Percentiles rank a stretch among this genome's conserved stretches.
Evolutionary conservation across 1,140 invertebrate genomes (phyloP).

Genomic region (Callitettix versicolor): DNA sequence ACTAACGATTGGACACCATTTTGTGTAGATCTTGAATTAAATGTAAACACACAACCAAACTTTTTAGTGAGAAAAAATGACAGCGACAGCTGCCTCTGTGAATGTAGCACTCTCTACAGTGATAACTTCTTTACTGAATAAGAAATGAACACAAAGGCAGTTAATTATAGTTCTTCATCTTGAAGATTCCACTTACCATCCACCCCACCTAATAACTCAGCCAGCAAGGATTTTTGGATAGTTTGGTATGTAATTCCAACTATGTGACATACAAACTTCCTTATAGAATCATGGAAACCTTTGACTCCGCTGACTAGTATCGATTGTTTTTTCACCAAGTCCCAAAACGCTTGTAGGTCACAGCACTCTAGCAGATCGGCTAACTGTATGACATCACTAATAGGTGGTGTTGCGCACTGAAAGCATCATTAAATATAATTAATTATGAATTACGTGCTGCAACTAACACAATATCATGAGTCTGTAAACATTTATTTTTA

Average conservation of each 20-base stretch:
- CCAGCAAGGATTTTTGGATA: constrained; percentile 72
- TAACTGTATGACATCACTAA: constrained; percentile 77
- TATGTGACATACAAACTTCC: constrained; percentile 96
- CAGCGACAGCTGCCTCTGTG: no score
- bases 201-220: constrained; percentile 75
- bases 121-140: not conserved
- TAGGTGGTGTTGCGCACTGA: constrained; percentile 70
- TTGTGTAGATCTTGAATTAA: no score
- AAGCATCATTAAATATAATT: constrained; percentile 29
- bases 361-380: constrained; percentile 88
- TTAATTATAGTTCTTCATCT: no score
- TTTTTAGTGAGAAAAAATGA: no score
- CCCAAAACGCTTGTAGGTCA: constrained; percentile 88
- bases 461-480: no score
- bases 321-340: constrained; percentile 57
- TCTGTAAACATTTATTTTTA: no score
- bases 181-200: constrained; percentile 58
- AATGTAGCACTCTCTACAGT: no score
- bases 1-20: no score
- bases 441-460: not conserved
- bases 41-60: no score
- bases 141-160: no score
- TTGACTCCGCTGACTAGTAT: constrained; percentile 61
- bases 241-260: constrained; percentile 94
- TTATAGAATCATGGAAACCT: constrained; percentile 91